Conservation (phyloP, 35 echinoderm and acorn worm species). For the Acanthaster planci region DNA sequence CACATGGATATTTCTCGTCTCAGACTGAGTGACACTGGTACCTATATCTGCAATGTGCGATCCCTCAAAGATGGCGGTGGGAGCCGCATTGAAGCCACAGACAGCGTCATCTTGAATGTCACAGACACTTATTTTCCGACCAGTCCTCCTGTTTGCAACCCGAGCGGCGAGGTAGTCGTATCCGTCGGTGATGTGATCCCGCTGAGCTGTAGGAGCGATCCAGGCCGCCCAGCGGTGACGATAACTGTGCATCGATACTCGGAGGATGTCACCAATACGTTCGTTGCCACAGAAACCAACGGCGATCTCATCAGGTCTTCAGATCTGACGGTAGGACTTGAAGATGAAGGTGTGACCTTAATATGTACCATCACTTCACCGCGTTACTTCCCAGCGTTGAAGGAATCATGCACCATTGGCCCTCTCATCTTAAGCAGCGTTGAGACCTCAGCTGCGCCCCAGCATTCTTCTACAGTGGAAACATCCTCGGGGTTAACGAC, state of each 20-base stretch:
- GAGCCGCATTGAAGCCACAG: not conserved
- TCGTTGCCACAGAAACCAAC: not conserved
- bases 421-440: not conserved
- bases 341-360: not conserved
- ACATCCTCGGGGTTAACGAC: too few relatives aligned
- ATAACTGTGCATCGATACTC: not conserved
- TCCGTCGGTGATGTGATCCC: not conserved
- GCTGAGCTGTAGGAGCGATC: not conserved
- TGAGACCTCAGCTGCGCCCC: too few relatives aligned
- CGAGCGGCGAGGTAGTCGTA: not conserved
- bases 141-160: not conserved
- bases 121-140: not conserved
- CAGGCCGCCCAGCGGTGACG: not conserved
- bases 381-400: not conserved
- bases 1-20: not conserved
- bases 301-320: conserved; percentile 1
- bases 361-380: not conserved
- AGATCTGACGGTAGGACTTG: not conserved
- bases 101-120: not conserved
- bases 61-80: not conserved
- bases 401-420: not conserved
- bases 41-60: not conserved
- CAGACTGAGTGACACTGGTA: not conserved
- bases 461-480: too few relatives aligned
- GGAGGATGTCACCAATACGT: not conserved